Evolutionary conservation across 2,888 invertebrate genomes (phyloP).

Genomic region (Sicus ferrugineus): DNA sequence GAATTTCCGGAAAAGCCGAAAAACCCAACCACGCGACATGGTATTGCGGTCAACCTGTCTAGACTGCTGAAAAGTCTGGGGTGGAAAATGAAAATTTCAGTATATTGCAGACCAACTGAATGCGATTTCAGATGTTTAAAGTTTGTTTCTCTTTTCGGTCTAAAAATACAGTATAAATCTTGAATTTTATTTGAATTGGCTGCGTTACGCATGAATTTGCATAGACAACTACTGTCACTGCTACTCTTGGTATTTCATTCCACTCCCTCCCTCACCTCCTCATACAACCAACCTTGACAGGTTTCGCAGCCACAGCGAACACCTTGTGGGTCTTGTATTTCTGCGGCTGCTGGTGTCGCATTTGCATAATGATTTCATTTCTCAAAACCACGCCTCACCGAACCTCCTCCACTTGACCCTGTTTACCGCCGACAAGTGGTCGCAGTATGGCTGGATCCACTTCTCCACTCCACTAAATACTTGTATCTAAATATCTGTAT

Average conservation of each 20-base stretch:
- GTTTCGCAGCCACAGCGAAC: background rate
- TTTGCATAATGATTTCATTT: constrained; percentile 20
- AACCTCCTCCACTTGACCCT: too few relatives aligned
- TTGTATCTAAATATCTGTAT: background rate
- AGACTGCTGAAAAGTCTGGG: background rate
- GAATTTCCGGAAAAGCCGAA: too few relatives aligned
- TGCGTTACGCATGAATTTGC: background rate
- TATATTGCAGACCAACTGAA: background rate
- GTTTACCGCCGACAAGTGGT: background rate
- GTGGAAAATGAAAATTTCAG: background rate
- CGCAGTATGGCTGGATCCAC: background rate
- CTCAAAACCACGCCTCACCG: background rate
- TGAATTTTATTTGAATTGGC: background rate
- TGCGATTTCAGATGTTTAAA: too few relatives aligned
- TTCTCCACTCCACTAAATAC: background rate
- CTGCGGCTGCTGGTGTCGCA: background rate
- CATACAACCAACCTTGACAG: too few relatives aligned
- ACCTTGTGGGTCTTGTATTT: background rate
- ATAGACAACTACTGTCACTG: background rate
- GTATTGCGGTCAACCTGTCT: background rate
- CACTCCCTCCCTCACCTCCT: too few relatives aligned
- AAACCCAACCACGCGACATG: too few relatives aligned
- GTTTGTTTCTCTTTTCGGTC: too few relatives aligned
- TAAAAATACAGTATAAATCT: background rate
- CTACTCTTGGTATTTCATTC: too few relatives aligned